These are phyloP conservation scores for Drosophila fuyamai DNA, from an alignment of 1,140 invertebrate genomes.

Conservation along the genomic window DNA sequence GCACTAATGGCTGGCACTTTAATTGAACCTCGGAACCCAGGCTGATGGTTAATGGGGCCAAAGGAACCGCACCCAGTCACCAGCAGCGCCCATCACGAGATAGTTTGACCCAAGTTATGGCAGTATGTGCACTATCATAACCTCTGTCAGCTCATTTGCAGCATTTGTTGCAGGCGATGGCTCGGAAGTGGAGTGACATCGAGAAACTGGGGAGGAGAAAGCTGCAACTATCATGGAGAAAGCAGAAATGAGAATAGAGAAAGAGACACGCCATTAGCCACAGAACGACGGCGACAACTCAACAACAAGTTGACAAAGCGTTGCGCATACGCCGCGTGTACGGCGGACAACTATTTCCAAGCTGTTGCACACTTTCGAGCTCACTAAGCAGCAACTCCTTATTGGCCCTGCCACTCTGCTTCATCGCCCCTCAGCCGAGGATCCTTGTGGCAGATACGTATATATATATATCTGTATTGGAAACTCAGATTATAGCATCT, in stretches of 20 bases:
- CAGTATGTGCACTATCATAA: conserved; percentile 63
- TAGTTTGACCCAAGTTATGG: conserved; percentile 48
- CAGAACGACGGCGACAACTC: conserved; percentile 36
- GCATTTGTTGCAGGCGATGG: conserved; percentile 67
- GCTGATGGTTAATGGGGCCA: conserved; percentile 30
- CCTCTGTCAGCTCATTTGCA: conserved; percentile 78
- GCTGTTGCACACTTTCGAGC: conserved; percentile 77
- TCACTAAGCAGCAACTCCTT: conserved; percentile 63
- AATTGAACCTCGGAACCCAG: conserved; percentile 55
- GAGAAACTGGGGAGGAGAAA: background rate
- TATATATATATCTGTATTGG: conserved; percentile 18
- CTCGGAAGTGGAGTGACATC: conserved; percentile 37
- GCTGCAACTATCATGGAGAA: background rate
- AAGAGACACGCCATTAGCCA: conserved; percentile 50
- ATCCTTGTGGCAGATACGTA: background rate
- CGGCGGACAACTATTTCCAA: conserved; percentile 70
- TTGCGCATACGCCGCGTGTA: conserved; percentile 70
- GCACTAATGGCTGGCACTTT: conserved; percentile 74
- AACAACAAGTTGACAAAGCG: conserved; percentile 48
- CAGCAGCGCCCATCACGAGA: conserved; percentile 9
- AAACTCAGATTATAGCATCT: background rate
- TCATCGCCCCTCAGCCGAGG: background rate
- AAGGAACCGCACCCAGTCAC: conserved; percentile 52
- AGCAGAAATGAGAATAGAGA: background rate
- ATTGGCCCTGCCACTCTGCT: conserved; percentile 33